A percentile compares a stretch with the other conserved stretches of the same genome.
Conservation (phyloP, 2,797 vertebrate genomes). For the Tokudaia tokunoshimensis region DNA sequence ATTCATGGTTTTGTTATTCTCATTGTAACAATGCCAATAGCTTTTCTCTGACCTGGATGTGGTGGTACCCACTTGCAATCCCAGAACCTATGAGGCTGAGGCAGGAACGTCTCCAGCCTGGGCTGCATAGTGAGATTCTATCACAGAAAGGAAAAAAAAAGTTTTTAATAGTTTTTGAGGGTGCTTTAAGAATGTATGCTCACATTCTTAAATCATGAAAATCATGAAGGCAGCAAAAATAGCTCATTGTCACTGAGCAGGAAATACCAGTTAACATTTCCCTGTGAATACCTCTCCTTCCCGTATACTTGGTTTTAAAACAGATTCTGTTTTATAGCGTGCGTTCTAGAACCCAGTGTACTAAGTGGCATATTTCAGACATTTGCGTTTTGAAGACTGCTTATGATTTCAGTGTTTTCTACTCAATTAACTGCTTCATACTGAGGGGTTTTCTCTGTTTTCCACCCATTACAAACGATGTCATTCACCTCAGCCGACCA, state of each 20-base stretch:
- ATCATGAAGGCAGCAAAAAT: conserved; percentile 37
- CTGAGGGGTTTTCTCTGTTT: neutral
- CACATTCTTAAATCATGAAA: conserved; percentile 38
- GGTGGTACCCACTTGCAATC: neutral
- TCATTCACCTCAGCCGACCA: neutral
- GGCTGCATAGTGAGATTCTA: neutral
- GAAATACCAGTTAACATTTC: conserved; percentile 44
- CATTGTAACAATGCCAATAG: neutral
- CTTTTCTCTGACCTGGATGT: neutral
- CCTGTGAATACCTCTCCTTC: neutral
- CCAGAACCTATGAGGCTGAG: neutral
- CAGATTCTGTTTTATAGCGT: conserved; percentile 23
- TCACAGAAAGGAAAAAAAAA: neutral
- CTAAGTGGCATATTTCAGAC: neutral
- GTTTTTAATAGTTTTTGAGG: neutral
- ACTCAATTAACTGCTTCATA: neutral
- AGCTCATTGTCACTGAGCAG: conserved; percentile 36
- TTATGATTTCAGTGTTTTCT: conserved; percentile 53
- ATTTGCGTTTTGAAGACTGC: conserved; percentile 48
- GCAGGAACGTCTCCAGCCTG: neutral
- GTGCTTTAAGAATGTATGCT: neutral
- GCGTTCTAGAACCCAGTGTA: conserved; percentile 47
- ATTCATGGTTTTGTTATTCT: conserved; percentile 18
- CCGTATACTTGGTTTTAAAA: conserved; percentile 51
- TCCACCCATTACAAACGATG: neutral